A percentile compares a stretch with the other conserved stretches of the same genome.
phyloP scores from a whole-genome alignment of 1,140 invertebrate genomes.

The Zaprionus africanus region DNA sequence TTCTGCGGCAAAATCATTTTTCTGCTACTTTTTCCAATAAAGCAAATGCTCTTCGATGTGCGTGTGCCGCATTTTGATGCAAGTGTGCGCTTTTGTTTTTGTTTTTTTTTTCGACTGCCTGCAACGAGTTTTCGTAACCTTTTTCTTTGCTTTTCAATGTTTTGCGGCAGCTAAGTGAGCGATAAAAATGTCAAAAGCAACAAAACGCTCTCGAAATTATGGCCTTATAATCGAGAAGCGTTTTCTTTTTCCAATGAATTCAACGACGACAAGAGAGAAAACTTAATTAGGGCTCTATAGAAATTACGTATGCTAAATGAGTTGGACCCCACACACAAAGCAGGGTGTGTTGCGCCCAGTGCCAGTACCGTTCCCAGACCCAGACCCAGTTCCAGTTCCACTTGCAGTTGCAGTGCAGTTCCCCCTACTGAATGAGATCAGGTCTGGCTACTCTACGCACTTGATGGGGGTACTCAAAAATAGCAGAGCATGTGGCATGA shows the following conservation, averaged over 20 bases:
- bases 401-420: constrained; percentile 8
- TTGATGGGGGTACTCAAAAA: constrained; percentile 56
- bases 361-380: constrained; percentile 4
- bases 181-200: constrained; percentile 76
- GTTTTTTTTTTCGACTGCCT: constrained; percentile 36
- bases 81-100: constrained; percentile 18
- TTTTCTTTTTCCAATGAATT: constrained; percentile 68
- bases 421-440: constrained; percentile 21
- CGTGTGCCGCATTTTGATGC: constrained; percentile 72
- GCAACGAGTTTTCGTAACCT: constrained; percentile 64
- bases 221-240: constrained; percentile 59
- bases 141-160: constrained; percentile 55
- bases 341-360: constrained; percentile 36
- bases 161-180: constrained; percentile 68
- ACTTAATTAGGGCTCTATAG: constrained; percentile 58
- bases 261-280: constrained; percentile 40
- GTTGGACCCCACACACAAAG: constrained; percentile 38
- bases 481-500: constrained; percentile 32
- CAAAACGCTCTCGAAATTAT: constrained; percentile 67
- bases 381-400: constrained; percentile 33
- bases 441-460: constrained; percentile 35
- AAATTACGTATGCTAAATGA: constrained; percentile 69
- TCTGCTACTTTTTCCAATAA: constrained; percentile 77
- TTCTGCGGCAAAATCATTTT: constrained; percentile 78
- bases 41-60: constrained; percentile 68